Conservation (phyloP, 1,140 invertebrate species). For the Nomia melanderi region DNA sequence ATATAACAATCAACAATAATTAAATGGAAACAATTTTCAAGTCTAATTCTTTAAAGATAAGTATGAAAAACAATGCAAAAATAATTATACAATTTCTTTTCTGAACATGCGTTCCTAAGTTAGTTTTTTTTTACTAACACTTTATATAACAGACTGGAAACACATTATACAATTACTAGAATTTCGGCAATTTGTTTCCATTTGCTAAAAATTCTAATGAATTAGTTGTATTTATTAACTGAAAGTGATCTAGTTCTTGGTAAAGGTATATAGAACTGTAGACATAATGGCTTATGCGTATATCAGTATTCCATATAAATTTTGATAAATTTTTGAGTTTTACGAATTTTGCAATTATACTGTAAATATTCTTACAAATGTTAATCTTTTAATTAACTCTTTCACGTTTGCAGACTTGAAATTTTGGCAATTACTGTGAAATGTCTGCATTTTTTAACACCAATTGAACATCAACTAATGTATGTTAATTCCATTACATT, state of each 20-base stretch:
- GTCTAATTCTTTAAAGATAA: constrained; percentile 45
- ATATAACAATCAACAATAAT: constrained; percentile 66
- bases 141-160: constrained; percentile 25
- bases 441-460: not conserved
- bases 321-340: not conserved
- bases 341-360: not conserved
- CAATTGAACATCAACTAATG: too few relatives aligned
- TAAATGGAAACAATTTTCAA: constrained; percentile 61
- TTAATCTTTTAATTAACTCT: not conserved
- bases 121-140: not conserved
- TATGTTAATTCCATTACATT: too few relatives aligned
- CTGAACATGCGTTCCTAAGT: not conserved
- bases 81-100: constrained; percentile 21
- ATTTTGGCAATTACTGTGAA: too few relatives aligned
- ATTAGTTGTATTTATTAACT: constrained; percentile 7
- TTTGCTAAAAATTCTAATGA: constrained; percentile 8
- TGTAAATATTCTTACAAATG: not conserved
- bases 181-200: not conserved
- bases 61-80: constrained; percentile 40
- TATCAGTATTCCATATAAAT: constrained; percentile 7
- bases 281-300: constrained; percentile 1
- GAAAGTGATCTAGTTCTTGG: constrained; percentile 11
- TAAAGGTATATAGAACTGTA: constrained; percentile 33
- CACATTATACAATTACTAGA: constrained; percentile 8
- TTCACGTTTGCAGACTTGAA: constrained; percentile 1